Base-by-base conservation (phyloP, 2,797 vertebrate species). In the Alcedo atthis region DNA sequence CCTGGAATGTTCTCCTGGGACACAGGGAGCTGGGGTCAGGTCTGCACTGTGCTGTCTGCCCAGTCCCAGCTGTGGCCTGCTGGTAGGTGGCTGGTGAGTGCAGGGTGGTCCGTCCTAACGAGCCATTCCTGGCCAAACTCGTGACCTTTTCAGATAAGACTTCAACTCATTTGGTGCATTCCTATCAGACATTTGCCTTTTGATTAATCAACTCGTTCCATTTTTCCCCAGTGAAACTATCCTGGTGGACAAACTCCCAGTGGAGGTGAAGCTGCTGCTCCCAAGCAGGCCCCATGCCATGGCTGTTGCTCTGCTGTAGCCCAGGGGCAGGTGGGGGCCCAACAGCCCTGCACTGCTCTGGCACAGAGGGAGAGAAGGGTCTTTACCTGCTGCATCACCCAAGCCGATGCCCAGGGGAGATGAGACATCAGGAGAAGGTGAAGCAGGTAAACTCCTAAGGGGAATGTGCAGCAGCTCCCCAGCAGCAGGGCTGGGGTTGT, bases 41-140 rank as follows among this genome's bases (percentile, higher is more conserved):
- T 8, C 73, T 80, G 61, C 43, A 8, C 63, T 71, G 10, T 37
- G 61, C 79, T 70, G 20, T 25, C n/a, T 85, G 33, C 64, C 51
- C 51, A 25, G 26, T 63, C 54, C 61, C 88, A 92, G 83, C 83
- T 79, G 55, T 81, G 77, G 86, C 85, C 90, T n/a, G 2, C 10
- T 21, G 0, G 80, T 17, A 67, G 87, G 58, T 67, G 62, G 30
- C 10, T 24, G 30, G n/a, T 1, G 7, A 12, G 19, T 83, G 77
- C 93, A 85, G 92, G 93, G 93, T 96, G 94, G 94, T 95, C 94
- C 42, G 53, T 43, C 77, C 62, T 35, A 88, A 89, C 51, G 57
- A 93, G 49, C 76, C 75, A 59, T 90, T 94, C 88, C 82, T 85
- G 92, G 88, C 77, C 90, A 74, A 84, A 1, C 25, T 42, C 63